A percentile compares a stretch with the other conserved stretches of the same genome.
These are phyloP conservation scores for Coleophora flavipennella DNA, from an alignment of 2,888 invertebrate species.

Conservation along the genomic window DNA sequence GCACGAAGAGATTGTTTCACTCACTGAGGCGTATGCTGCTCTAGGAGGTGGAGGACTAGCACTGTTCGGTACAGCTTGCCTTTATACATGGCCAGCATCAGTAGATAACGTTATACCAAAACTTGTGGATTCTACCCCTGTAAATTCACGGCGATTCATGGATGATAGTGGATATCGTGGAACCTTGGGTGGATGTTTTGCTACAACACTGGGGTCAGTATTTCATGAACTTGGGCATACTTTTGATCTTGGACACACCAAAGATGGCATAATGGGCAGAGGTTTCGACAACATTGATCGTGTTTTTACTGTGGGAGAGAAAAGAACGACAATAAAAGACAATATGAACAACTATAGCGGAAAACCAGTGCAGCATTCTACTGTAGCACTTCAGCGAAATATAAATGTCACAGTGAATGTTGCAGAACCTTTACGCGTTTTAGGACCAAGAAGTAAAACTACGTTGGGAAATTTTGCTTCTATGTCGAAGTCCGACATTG, in stretches of 20 bases:
- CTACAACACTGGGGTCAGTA: conserved; percentile 91
- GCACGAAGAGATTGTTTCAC: conserved; percentile 78
- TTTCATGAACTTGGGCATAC: conserved; percentile 96
- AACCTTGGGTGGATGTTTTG: conserved; percentile 89
- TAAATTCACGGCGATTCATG: conserved; percentile 83
- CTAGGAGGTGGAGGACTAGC: conserved; percentile 94
- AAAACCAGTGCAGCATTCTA: conserved; percentile 75
- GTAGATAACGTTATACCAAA: conserved; percentile 77
- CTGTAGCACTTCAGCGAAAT: conserved; percentile 72
- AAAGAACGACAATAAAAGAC: conserved; percentile 57
- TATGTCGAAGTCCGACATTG: conserved; percentile 56
- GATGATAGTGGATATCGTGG: conserved; percentile 94
- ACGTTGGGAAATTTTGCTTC: conserved; percentile 66
- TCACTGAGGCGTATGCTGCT: conserved; percentile 88
- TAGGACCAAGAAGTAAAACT: conserved; percentile 68
- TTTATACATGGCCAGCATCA: conserved; percentile 90
- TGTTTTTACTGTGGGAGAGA: conserved; percentile 79
- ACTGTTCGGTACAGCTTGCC: conserved; percentile 89
- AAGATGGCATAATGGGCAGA: conserved; percentile 93
- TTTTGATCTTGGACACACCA: conserved; percentile 93
- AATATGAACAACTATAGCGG: conserved; percentile 72
- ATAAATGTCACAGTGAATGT: conserved; percentile 76
- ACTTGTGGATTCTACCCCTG: conserved; percentile 64
- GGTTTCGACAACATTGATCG: conserved; percentile 89
- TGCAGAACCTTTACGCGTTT: conserved; percentile 63